phyloP scores from a whole-genome alignment of 2,113 vertebrate genomes.

The Chlamydotis undulata region DNA sequence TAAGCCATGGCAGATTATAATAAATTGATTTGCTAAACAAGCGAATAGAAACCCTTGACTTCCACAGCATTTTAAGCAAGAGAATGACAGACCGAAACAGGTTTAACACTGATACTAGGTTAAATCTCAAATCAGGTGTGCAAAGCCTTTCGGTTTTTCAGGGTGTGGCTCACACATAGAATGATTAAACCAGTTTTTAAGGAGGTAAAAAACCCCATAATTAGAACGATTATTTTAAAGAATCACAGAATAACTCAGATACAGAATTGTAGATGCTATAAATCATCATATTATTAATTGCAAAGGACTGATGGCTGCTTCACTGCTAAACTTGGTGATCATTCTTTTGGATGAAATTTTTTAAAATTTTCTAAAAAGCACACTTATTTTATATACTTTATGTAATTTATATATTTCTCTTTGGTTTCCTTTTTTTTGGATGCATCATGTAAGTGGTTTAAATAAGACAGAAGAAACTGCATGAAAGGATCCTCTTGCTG shows the following conservation, averaged over 20 bases:
- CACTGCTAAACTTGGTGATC: not conserved
- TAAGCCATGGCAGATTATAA: not conserved
- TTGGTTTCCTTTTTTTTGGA: not conserved
- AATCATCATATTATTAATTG: not conserved
- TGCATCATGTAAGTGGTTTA: not conserved
- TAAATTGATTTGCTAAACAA: not conserved
- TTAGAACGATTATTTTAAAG: not conserved
- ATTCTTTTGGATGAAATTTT: not conserved
- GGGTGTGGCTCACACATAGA: not conserved
- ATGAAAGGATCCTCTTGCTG: not conserved
- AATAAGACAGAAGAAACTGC: not conserved
- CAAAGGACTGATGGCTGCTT: not conserved
- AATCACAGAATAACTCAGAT: not conserved
- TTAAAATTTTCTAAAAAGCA: not conserved
- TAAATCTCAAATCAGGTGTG: slow-evolving; percentile 18
- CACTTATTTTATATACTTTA: not conserved
- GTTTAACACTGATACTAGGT: not conserved
- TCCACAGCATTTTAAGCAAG: not conserved
- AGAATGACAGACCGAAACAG: not conserved
- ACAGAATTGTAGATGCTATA: not conserved
- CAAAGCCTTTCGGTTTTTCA: not conserved
- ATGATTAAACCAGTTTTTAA: not conserved
- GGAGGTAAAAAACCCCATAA: not conserved
- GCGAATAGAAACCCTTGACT: not conserved
- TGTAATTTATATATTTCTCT: not conserved